Percentiles rank a stretch among this genome's conserved stretches.
Evolutionary conservation across 2,888 invertebrate species (phyloP).

Genomic region (Drosophila gaucha): DNA sequence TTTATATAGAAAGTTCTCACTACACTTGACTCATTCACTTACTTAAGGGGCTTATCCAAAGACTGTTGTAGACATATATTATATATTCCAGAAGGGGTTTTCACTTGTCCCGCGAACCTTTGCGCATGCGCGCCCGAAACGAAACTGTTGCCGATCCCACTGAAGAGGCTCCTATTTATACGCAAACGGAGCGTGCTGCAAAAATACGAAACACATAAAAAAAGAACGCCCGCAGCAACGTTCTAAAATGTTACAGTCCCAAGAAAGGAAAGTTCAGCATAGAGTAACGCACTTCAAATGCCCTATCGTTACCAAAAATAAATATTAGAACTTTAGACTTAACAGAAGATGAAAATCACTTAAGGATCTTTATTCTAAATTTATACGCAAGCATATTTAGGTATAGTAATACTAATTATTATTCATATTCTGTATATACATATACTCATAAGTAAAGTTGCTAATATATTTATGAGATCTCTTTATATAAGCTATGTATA

Average conservation of each 20-base stretch:
- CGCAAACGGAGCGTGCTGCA: constrained; percentile 47
- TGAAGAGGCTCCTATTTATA: constrained; percentile 76
- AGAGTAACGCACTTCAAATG: constrained; percentile 23
- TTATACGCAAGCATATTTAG: no score
- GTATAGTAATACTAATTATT: no score
- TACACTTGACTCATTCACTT: constrained; percentile 43
- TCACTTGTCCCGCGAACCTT: constrained; percentile 37
- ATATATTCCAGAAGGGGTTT: constrained; percentile 26
- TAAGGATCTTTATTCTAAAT: no score
- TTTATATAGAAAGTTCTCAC: constrained; percentile 52
- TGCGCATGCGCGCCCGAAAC: constrained; percentile 69
- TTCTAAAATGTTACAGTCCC: constrained; percentile 49
- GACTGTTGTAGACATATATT: constrained; percentile 6
- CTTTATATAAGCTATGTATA: no score
- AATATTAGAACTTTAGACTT: not conserved
- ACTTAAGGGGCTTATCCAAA: constrained; percentile 36
- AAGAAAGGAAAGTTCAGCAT: constrained; percentile 18
- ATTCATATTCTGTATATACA: no score
- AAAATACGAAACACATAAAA: constrained; percentile 30
- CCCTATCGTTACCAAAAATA: constrained; percentile 19
- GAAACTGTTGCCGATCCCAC: constrained; percentile 72
- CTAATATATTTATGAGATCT: no score
- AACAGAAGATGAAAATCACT: not conserved
- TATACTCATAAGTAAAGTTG: no score
- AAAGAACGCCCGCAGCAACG: constrained; percentile 44